Base-by-base conservation (phyloP, 2,797 vertebrate species). In the Lagorchestes hirsutus region DNA sequence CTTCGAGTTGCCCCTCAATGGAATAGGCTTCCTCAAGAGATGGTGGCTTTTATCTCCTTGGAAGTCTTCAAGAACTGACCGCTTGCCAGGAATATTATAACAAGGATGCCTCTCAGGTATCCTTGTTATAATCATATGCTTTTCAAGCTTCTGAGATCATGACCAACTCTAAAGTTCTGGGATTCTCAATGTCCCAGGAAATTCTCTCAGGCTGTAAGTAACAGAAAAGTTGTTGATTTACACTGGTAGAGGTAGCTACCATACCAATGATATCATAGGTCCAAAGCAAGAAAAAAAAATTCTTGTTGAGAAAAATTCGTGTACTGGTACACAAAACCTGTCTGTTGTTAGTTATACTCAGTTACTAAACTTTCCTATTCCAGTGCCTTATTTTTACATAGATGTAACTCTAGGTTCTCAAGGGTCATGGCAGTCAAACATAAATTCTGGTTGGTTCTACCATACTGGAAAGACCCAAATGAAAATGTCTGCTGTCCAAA, bases 271-370 rank as follows among this genome's bases (percentile, higher is more conserved):
- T 16, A 16, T n/a, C 34, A 74, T 40, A 74, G 14, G 67, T 74
- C 16, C 67, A 74, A n/a, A 74, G 6, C 34, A 40, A 74, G 40
- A 24, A 67, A 12, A 29, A 31, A 34, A 82, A 82, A 82, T 9
- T 40, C 5, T 22, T 82, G 6, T 46, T 82, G 67, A 82, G n/a
- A 40, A 82, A 40, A 82, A 82, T 82, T 82, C 95, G 93, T 94
- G 94, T 90, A 52, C 31, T 22, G 90, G 34, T 10, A 46, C 87
- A 91, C 93, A 96, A 82, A 95, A 95, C 94, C 8, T 92, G 12
- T 55, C 24, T 93, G 57, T 62, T 56, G 31, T 57, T 93, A 90
- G 82, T 90, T 94, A 12, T 62, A 57, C 90, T 94, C 93, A 96
- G 93, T 24, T 62, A 57, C 55, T 0, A 46, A 90, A 34, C 46